Conservation (phyloP, 2,113 vertebrate species). For the Astur gentilis region DNA sequence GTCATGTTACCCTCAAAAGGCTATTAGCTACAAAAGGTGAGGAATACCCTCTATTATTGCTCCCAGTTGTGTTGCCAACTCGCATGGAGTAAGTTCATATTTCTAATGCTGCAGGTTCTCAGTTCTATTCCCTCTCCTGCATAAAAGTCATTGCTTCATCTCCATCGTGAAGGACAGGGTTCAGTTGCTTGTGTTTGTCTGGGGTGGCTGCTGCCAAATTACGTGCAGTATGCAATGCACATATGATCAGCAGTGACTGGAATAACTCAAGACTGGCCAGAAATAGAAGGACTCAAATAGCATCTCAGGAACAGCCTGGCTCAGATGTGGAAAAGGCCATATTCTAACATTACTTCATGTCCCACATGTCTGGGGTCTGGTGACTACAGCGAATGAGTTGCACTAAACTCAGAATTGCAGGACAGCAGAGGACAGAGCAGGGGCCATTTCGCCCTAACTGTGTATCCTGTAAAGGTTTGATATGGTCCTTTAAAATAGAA, state of each 20-base stretch:
- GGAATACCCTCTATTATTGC: background rate
- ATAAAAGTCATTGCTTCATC: background rate
- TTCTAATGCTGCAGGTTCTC: background rate
- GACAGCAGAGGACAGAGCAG: background rate
- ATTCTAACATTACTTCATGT: background rate
- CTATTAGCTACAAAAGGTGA: background rate
- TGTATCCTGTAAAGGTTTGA: background rate
- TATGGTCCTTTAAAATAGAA: background rate
- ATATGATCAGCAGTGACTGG: background rate
- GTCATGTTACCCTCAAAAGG: background rate
- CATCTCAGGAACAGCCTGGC: background rate
- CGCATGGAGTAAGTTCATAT: background rate
- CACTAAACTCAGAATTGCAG: background rate
- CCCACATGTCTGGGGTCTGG: background rate
- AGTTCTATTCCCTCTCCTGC: background rate
- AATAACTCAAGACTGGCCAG: background rate
- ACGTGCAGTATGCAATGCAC: background rate
- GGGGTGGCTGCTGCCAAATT: slow-evolving; percentile 21
- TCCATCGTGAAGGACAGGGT: background rate
- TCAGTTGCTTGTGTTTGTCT: background rate
- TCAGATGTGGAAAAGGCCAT: background rate
- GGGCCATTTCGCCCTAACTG: background rate
- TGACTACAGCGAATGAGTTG: background rate
- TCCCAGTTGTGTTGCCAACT: background rate
- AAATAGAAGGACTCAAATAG: slow-evolving; percentile 9